Conservation (phyloP, 2,888 invertebrate genomes). For the Anthophora plumipes region DNA sequence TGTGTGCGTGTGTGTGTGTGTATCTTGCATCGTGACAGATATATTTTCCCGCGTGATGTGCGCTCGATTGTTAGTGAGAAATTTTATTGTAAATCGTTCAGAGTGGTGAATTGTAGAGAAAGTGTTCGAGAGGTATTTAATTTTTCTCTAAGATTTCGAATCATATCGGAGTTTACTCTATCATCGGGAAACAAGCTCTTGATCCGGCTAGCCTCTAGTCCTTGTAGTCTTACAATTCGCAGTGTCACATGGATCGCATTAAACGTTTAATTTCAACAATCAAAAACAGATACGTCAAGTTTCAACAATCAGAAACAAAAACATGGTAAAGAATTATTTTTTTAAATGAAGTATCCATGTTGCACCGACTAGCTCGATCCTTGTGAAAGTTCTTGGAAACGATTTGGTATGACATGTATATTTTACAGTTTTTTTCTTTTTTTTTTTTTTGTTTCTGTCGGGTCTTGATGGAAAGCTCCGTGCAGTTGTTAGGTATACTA, state of each 20-base stretch:
- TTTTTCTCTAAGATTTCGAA: no score
- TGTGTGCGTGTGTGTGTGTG: no score
- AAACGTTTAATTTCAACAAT: background rate
- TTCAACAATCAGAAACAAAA: no score
- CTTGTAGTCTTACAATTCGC: constrained; percentile 71
- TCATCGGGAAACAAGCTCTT: constrained; percentile 67
- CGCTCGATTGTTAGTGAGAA: constrained; percentile 1
- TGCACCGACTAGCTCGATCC: constrained; percentile 68
- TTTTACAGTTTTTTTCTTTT: no score
- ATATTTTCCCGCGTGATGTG: constrained; percentile 25
- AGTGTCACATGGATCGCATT: constrained; percentile 76
- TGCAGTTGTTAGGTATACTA: constrained; percentile 65
- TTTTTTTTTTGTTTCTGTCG: constrained; percentile 65
- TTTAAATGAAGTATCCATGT: constrained; percentile 68
- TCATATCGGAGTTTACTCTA: no score
- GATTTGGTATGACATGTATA: constrained; percentile 74
- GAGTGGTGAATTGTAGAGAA: no score
- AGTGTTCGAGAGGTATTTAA: background rate
- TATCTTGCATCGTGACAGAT: constrained; percentile 35
- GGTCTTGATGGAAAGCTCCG: constrained; percentile 68
- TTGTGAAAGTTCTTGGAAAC: constrained; percentile 74
- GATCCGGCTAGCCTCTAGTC: constrained; percentile 78
- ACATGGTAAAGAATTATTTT: background rate
- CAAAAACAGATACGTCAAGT: no score
- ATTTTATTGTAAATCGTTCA: no score